Evolutionary conservation across 64 coral and sea anemone species (phyloP).

Genomic region (Actinia tenebrosa): DNA sequence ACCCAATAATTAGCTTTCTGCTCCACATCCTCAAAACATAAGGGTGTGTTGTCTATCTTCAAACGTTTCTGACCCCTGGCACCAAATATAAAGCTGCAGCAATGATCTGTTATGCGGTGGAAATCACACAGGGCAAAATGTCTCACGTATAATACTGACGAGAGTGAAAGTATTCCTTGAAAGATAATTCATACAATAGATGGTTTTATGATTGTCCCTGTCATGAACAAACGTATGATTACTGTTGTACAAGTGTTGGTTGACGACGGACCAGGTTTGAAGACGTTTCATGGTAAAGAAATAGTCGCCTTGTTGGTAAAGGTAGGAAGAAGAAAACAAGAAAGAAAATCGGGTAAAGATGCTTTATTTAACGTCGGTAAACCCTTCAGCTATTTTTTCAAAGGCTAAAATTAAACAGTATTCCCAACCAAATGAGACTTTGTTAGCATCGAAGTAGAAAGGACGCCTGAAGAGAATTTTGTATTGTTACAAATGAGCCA

Average conservation of each 20-base stretch:
- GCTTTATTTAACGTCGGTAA: slow-evolving; percentile 6
- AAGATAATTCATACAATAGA: not conserved
- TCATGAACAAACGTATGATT: no score
- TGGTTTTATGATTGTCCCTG: no score
- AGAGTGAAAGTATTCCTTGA: not conserved
- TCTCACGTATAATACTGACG: not conserved
- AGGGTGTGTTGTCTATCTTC: slow-evolving; percentile 4
- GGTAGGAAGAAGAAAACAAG: not conserved
- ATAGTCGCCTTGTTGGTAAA: not conserved
- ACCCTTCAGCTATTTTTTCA: not conserved
- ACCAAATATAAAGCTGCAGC: not conserved
- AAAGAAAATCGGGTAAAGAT: not conserved
- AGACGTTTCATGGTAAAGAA: no score
- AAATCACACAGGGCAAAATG: not conserved
- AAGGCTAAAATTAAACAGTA: not conserved
- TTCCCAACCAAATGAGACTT: not conserved
- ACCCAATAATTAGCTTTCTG: slow-evolving; percentile 12
- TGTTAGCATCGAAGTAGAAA: not conserved
- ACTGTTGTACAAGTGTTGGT: no score
- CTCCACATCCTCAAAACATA: not conserved
- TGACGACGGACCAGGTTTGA: not conserved
- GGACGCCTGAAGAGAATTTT: not conserved
- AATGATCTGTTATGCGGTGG: not conserved
- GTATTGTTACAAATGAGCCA: not conserved
- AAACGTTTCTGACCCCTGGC: not conserved